Evolutionary conservation across 2,113 vertebrate species (phyloP), one percentile per base, ranked within the genome.

Genomic region (Syngnathus typhle): DNA sequence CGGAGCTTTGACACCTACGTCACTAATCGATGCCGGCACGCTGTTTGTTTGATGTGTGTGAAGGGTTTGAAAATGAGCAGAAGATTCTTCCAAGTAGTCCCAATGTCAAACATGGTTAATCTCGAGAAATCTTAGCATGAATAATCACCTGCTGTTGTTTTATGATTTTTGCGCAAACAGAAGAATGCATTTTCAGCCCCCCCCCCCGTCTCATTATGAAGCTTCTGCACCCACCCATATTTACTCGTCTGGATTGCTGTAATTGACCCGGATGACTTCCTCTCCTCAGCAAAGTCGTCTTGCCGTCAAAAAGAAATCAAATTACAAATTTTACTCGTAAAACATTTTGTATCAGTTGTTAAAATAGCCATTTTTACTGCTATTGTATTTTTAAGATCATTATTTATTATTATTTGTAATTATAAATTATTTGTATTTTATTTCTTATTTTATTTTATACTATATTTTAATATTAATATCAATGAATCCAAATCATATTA

Each of bases 1-100:
- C 41, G 89, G 87, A 89, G 88, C 88, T 79, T 82, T 88, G 90
- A 89, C 88, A 82, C 86, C 77, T 80, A 75, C 82, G 87, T 89
- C 88, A 87, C 88, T 80, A 89, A 88, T 86, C 86, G 78, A 81
- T 89, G 84, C 75, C 19, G 56, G 71, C 71, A 82, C 89, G 21
- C 65, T 83, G 82, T 87, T 88, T 89, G 89, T 32, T 32, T 32
- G 27, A 32, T 32, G 27, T 32, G 90, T 87, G 86, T 84, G 62
- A 21, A 32, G 55, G 68, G 69, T 73, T 67, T 51, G 16, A 72
- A 61, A 10, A 41, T 12, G 52, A 11, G 10, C 52, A 27, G 10
- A 55, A 27, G 73, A 76, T 55, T 75, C 60, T 72, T 70, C n/a
- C n/a, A 63, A 13, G 49, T 70, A 37, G 63, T 79, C 62, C 13